Base-by-base conservation (phyloP, 1,140 invertebrate genomes). In the Reticulitermes speratus region DNA sequence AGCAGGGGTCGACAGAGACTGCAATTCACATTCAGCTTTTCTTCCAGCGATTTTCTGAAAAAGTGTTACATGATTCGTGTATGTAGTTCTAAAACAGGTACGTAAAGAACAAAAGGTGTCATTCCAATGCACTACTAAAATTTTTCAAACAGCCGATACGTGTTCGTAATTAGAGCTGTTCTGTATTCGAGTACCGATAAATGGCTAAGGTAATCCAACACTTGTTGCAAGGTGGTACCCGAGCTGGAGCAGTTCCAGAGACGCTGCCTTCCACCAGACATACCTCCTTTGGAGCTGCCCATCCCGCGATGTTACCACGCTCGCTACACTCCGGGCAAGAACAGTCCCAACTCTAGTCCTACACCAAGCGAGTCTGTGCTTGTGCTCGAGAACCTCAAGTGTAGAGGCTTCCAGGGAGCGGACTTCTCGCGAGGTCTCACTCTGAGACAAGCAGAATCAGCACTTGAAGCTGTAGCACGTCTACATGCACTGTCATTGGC, bases 401-500 rank as follows among this genome's bases (percentile, higher is more conserved):
- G 91, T 0, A 88, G 90, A 44, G 91, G 94, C 87, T 92, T 91
- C 91, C 88, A 91, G 90, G 91, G 88, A 19, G 90, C 92, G 0
- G 92, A 95, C 88, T 96, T 96, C 87, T 94, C 94, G 0, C 92
- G 93, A 85, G 96, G 96, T 6, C 89, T 97, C 38, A 94, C 93
- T 8, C 91, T 95, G 25, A 91, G 93, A 21, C 93, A 96, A 88
- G 92, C 94, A 3, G 91, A 91, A 87, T 92, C 95, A 0, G 96
- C 96, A 0, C 90, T 96, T 3, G 92, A 93, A 81, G 94, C 95
- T 2, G 94, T 96, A 14, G 95, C 96, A 0, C 90, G 92, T 85
- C 90, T 96, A 2, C 96, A 96, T 89, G 95, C 95, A 0, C 90
- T 96, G 0, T 95, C 95, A 0, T 89, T 96, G 2, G 93, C 93